Base-by-base conservation (phyloP, 2,797 vertebrate species). In the Halcyon smyrnensis region DNA sequence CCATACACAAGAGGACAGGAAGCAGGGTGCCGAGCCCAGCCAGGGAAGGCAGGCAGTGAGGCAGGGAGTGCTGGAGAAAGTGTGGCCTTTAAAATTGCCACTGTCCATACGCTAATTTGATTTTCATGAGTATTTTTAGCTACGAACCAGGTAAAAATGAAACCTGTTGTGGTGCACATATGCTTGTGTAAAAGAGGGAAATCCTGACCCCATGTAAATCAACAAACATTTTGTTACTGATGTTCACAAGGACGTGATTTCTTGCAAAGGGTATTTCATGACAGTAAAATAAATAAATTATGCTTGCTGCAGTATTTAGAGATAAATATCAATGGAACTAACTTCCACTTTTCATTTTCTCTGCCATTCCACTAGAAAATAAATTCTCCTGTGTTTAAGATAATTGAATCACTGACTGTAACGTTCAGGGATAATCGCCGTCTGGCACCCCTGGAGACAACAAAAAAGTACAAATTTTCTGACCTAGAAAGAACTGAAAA, bases 401-500 rank as follows among this genome's bases (percentile, higher is more conserved):
- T 93, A 88, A 92, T 95, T 84, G 48, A 89, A 91, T 75, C 70
- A 71, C 45, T 81, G 62, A 43, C 69, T 81, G 60, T 73, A 87
- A 86, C 37, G 27, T 75, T 85, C 3, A 4, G 65, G 64, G 53
- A 89, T 86, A 89, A 93, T 78, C 11, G 0, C 50, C 78, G 45
- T 89, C 89, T 96, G 76, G 76, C 65, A 91, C 32, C 63, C 65
- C 37, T 88, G 53, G 64, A 85, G 74, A 84, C 27, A 76, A 37
- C 5, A 37, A 37, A 37, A 37, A 50, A 87, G 36, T 21, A 80
- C 63, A 69, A 62, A 70, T 48, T 71, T 88, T 94, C 65, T 93
- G 91, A 81, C 69, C 88, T 83, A 79, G 75, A 91, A 90, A 85
- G 51, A 93, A 90, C 76, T 71, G 24, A 73, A 93, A 95, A 85